These are phyloP conservation scores for Steromphala cineraria DNA, from an alignment of 2,888 invertebrate genomes.

Conservation along the genomic window DNA sequence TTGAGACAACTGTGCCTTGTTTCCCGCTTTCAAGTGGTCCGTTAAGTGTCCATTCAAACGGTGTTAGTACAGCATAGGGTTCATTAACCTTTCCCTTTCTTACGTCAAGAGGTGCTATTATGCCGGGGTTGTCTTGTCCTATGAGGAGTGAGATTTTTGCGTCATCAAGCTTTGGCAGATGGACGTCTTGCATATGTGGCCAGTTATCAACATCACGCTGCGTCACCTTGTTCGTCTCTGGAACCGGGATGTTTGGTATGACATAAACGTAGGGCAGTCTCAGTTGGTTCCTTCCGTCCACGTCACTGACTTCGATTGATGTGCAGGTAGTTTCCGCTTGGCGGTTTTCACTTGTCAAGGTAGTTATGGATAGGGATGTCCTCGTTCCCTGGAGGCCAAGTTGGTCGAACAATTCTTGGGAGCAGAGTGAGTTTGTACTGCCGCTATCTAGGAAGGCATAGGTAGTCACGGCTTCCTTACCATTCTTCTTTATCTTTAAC, in stretches of 20 bases:
- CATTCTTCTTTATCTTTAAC: not conserved
- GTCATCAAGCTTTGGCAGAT: not conserved
- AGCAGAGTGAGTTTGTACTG: not conserved
- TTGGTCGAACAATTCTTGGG: not conserved
- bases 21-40: constrained; percentile 8
- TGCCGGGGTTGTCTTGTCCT: not conserved
- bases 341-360: not conserved
- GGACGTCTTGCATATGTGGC: not conserved
- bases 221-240: not conserved
- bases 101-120: not conserved
- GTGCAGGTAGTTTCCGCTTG: too few relatives aligned
- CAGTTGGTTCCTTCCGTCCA: not conserved
- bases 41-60: constrained; percentile 30
- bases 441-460: not conserved
- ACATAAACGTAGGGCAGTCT: not conserved
- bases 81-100: not conserved
- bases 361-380: not conserved
- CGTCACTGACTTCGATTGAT: not conserved
- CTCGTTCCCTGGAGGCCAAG: not conserved
- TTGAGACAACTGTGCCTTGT: not conserved
- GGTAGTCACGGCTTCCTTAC: not conserved
- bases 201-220: not conserved
- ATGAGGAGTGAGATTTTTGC: not conserved
- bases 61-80: constrained; percentile 28
- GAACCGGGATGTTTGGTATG: not conserved